These are phyloP conservation scores for Anthoptus insignis DNA, from an alignment of 2,888 invertebrate genomes.

Conservation along the genomic window DNA sequence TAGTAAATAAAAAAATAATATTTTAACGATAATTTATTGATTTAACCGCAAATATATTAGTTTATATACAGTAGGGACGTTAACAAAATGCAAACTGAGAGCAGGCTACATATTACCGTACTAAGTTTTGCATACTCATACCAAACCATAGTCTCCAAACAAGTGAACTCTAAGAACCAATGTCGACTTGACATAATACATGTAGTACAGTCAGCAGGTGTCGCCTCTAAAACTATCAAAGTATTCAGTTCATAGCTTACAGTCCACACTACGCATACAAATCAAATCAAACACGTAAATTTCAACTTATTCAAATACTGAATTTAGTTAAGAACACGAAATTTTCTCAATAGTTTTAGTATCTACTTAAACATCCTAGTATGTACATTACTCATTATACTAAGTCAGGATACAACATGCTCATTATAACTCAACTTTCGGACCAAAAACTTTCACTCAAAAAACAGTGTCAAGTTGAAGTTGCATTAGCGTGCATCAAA, in stretches of 20 bases:
- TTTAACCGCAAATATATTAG: conserved; percentile 86
- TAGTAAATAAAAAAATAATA: conserved; percentile 53
- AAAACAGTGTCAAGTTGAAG: no score
- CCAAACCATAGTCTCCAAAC: conserved; percentile 56
- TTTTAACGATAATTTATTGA: conserved; percentile 85
- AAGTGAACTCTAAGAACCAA: conserved; percentile 45
- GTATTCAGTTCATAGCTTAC: conserved; percentile 53
- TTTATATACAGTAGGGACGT: conserved; percentile 83
- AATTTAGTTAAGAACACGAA: conserved; percentile 72
- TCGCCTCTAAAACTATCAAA: conserved; percentile 48
- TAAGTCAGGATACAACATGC: conserved; percentile 80
- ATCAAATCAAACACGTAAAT: conserved; percentile 68
- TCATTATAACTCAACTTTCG: conserved; percentile 74
- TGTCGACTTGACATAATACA: conserved; percentile 46
- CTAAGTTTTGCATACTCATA: conserved; percentile 52
- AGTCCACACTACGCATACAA: conserved; percentile 74
- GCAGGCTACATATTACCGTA: conserved; percentile 62
- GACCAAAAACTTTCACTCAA: conserved; percentile 36
- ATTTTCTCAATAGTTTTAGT: conserved; percentile 71
- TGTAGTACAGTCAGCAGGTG: conserved; percentile 40
- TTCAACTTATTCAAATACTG: conserved; percentile 81
- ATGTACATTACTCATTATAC: conserved; percentile 70
- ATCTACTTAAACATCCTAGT: conserved; percentile 72
- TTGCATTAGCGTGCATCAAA: no score
- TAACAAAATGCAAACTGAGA: conserved; percentile 83